A percentile compares a stretch with the other conserved stretches of the same genome.
Conservation (phyloP, 2,888 invertebrate species). For the Athrips mouffetella region DNA sequence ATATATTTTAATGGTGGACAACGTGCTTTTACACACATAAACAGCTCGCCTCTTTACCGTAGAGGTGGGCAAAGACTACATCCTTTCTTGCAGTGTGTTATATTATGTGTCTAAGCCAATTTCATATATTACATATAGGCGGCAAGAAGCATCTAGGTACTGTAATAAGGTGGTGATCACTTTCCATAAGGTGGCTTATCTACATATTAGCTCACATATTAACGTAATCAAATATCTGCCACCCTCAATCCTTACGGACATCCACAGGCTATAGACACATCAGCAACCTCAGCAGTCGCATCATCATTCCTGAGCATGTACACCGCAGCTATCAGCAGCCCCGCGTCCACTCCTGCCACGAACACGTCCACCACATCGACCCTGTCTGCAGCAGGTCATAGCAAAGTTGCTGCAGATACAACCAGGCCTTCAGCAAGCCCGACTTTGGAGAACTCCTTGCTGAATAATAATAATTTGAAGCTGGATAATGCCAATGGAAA, state of each 20-base stretch:
- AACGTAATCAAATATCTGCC: no score
- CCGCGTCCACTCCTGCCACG: slow-evolving; percentile 52
- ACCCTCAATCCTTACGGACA: no score
- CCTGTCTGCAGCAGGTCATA: slow-evolving; percentile 46
- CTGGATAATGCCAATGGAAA: slow-evolving; percentile 70
- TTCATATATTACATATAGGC: no score
- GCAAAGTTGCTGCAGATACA: slow-evolving; percentile 59
- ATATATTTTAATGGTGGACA: no score
- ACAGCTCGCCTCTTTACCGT: no score
- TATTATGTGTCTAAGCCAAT: no score
- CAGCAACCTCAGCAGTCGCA: slow-evolving; percentile 74
- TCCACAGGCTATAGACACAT: slow-evolving; percentile 80
- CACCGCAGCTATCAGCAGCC: slow-evolving; percentile 70
- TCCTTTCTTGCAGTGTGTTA: no score
- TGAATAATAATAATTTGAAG: slow-evolving; percentile 69
- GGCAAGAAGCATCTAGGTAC: background rate
- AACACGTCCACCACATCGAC: slow-evolving; percentile 43
- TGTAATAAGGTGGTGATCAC: background rate
- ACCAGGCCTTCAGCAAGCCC: slow-evolving; percentile 60
- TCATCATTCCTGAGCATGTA: slow-evolving; percentile 74
- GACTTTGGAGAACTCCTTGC: slow-evolving; percentile 54
- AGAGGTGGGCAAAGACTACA: no score
- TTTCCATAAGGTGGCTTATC: background rate
- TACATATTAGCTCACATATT: no score
- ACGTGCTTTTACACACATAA: no score